Conservation (phyloP, 2,113 vertebrate species). For the Zeus faber region DNA sequence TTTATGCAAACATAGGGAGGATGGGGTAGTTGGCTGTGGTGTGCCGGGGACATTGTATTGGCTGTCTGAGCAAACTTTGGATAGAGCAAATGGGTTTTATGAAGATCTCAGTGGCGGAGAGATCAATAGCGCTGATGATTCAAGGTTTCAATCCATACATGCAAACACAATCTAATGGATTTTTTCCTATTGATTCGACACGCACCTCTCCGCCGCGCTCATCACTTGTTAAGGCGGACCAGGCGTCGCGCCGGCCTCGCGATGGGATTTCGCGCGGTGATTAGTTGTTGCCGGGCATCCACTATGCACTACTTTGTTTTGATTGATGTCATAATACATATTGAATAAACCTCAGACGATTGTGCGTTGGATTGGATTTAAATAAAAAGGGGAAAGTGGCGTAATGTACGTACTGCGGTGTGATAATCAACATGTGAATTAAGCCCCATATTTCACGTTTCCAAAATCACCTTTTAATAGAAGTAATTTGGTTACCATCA, state of each 20-base stretch:
- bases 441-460: slow-evolving; percentile 51
- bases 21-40: background rate
- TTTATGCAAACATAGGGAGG: slow-evolving; percentile 43
- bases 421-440: slow-evolving; percentile 62
- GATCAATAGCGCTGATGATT: slow-evolving; percentile 71
- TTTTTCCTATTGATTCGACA: slow-evolving; percentile 64
- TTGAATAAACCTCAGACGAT: slow-evolving; percentile 51
- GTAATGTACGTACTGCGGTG: slow-evolving; percentile 50
- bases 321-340: slow-evolving; percentile 63
- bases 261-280: slow-evolving; percentile 52
- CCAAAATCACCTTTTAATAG: slow-evolving; percentile 29
- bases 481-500: slow-evolving; percentile 25
- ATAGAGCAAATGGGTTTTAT: slow-evolving; percentile 64
- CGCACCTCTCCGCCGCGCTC: slow-evolving; percentile 16
- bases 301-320: slow-evolving; percentile 53
- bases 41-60: slow-evolving; percentile 63
- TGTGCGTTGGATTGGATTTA: slow-evolving; percentile 35
- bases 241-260: slow-evolving; percentile 50
- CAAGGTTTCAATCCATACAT: slow-evolving; percentile 71
- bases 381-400: slow-evolving; percentile 33
- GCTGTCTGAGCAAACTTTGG: slow-evolving; percentile 64
- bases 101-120: slow-evolving; percentile 61
- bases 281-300: slow-evolving; percentile 46
- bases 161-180: slow-evolving; percentile 75
- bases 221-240: slow-evolving; percentile 49